phyloP scores from a whole-genome alignment of 2,113 vertebrate species.

The Centropus unirufus region DNA sequence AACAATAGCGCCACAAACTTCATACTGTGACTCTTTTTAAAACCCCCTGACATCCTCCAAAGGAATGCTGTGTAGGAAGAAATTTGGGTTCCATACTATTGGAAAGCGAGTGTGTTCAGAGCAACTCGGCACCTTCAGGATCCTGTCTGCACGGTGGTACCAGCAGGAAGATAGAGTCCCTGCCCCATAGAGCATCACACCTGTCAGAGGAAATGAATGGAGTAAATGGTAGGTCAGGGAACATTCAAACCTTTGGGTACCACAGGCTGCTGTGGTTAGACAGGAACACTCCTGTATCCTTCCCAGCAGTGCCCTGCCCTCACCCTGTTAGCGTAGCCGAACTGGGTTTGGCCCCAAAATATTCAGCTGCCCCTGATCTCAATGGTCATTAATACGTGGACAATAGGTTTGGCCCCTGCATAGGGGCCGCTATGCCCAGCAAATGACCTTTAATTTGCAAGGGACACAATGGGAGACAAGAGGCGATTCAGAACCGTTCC shows the following conservation, averaged over 20 bases:
- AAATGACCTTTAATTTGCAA: conserved; percentile 48
- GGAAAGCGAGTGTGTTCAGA: neutral
- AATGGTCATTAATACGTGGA: neutral
- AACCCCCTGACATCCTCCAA: neutral
- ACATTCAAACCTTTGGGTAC: neutral
- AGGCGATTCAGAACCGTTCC: neutral
- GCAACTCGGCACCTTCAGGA: neutral
- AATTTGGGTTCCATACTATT: fast-evolving
- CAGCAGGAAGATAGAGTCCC: neutral
- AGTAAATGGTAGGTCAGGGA: neutral
- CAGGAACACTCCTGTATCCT: neutral
- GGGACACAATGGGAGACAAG: conserved; percentile 46
- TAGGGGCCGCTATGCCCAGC: neutral
- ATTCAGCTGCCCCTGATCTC: conserved; percentile 41
- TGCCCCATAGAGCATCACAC: neutral
- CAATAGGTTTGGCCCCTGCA: conserved; percentile 2
- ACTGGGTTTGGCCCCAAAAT: neutral
- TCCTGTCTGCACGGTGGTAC: neutral
- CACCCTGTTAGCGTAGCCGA: neutral
- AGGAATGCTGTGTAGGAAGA: neutral
- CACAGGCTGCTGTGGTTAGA: fast-evolving
- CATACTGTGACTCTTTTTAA: neutral
- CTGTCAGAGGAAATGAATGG: neutral
- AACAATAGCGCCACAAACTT: neutral
- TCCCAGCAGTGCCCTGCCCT: neutral